phyloP scores from a whole-genome alignment of 2,113 vertebrate genomes.

The Manacus vitellinus region DNA sequence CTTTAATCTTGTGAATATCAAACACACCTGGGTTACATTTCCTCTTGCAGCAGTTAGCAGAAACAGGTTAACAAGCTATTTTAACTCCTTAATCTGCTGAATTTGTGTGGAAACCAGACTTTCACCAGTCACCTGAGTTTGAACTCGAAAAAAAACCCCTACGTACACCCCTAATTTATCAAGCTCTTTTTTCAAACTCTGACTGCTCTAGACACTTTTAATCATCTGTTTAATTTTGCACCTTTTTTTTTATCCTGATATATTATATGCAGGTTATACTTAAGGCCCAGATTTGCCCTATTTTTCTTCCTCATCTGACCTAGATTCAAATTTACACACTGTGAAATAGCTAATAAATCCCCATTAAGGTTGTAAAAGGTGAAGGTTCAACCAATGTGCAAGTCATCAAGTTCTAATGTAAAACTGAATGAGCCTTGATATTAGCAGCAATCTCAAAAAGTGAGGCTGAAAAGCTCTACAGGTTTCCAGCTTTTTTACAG shows the following conservation, averaged over 20 bases:
- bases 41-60: conserved; percentile 73
- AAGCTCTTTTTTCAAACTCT: conserved; percentile 59
- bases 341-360: conserved; percentile 83
- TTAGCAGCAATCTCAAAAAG: conserved; percentile 71
- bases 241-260: conserved; percentile 56
- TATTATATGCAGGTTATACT: conserved; percentile 74
- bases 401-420: conserved; percentile 79
- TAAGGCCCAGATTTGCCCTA: conserved; percentile 70
- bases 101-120: conserved; percentile 60
- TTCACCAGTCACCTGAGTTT: conserved; percentile 62
- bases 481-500: conserved; percentile 58
- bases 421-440: conserved; percentile 80
- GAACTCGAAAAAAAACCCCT: conserved; percentile 9
- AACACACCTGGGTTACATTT: conserved; percentile 81
- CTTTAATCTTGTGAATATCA: conserved; percentile 80
- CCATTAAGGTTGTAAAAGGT: conserved; percentile 82
- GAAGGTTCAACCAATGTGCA: conserved; percentile 77
- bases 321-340: conserved; percentile 84
- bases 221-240: conserved; percentile 74
- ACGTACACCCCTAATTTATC: conserved; percentile 55
- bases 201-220: conserved; percentile 67
- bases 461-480: conserved; percentile 46
- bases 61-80: conserved; percentile 71
- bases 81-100: conserved; percentile 70
- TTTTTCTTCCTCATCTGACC: conserved; percentile 78